phyloP scores from a whole-genome alignment of 2,888 invertebrate genomes.

The Rotaria socialis region DNA sequence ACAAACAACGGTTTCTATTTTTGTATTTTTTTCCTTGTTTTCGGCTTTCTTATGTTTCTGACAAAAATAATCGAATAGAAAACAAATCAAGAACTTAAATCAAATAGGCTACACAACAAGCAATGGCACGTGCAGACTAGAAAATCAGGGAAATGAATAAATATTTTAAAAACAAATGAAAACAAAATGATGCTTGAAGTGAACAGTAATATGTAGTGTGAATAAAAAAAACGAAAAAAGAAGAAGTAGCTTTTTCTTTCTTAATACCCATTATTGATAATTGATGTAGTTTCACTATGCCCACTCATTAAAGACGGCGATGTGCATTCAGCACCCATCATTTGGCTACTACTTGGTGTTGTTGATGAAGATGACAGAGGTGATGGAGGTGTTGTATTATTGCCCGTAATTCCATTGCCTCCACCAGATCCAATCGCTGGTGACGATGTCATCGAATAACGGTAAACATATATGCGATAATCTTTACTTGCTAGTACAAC shows the following conservation, averaged over 20 bases:
- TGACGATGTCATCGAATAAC: conserved; percentile 58
- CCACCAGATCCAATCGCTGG: not conserved
- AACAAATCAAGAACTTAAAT: not conserved
- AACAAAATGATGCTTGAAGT: not conserved
- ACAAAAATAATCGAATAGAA: conserved; percentile 4
- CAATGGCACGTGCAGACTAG: not conserved
- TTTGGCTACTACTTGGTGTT: conserved; percentile 12
- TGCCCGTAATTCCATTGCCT: not conserved
- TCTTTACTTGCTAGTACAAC: conserved; percentile 98
- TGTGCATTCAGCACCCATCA: not conserved
- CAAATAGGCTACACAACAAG: conserved; percentile 9
- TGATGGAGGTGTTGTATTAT: not conserved
- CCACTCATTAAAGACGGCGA: not conserved
- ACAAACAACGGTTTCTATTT: conserved; percentile 3
- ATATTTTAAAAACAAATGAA: not conserved
- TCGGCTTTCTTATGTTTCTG: not conserved
- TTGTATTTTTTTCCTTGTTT: conserved; percentile 1
- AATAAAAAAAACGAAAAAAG: not conserved
- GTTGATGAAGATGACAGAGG: not conserved
- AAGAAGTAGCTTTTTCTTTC: not conserved
- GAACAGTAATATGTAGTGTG: not conserved
- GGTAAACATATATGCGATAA: conserved; percentile 96
- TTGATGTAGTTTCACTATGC: not conserved
- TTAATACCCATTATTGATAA: not conserved
- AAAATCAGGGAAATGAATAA: not conserved